phyloP scores from a whole-genome alignment of 1,140 invertebrate species.

The Drosophila paulistorum region DNA sequence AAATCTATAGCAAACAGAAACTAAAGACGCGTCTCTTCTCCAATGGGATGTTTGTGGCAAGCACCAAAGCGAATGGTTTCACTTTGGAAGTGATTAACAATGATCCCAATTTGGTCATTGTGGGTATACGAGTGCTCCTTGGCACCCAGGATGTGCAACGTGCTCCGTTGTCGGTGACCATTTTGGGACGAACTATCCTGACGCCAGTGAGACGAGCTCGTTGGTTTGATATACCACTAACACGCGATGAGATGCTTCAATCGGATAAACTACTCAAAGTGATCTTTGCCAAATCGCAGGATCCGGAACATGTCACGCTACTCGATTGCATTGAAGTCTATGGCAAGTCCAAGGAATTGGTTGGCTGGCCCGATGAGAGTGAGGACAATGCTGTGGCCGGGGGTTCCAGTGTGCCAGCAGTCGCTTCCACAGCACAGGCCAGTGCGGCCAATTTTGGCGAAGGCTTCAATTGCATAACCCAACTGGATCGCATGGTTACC shows the following conservation, averaged over 20 bases:
- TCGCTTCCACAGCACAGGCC: constrained; percentile 19
- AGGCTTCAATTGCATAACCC: constrained; percentile 76
- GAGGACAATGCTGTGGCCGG: constrained; percentile 87
- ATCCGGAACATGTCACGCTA: constrained; percentile 94
- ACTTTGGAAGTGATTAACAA: constrained; percentile 94
- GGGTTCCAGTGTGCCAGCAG: constrained; percentile 23
- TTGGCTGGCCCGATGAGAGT: constrained; percentile 98
- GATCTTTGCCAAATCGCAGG: constrained; percentile 95
- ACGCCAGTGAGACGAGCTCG: constrained; percentile 90
- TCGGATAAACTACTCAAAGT: constrained; percentile 96
- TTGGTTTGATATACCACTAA: constrained; percentile 98
- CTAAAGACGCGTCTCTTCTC: constrained; percentile 96
- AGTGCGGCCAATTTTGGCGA: constrained; percentile 62
- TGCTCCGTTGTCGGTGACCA: constrained; percentile 87
- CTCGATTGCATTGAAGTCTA: constrained; percentile 96
- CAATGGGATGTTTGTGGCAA: constrained; percentile 94
- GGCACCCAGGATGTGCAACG: constrained; percentile 94
- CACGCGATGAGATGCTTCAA: constrained; percentile 95
- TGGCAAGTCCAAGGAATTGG: constrained; percentile 97
- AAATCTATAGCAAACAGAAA: constrained; percentile 97
- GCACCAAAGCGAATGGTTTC: constrained; percentile 94
- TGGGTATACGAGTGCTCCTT: constrained; percentile 92
- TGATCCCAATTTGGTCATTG: constrained; percentile 94
- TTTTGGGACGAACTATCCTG: constrained; percentile 92
- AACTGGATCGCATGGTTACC: constrained; percentile 86